Evolutionary conservation across 2,113 vertebrate genomes (phyloP), one percentile per base, ranked within the genome.

Genomic region (Etia nguti): DNA sequence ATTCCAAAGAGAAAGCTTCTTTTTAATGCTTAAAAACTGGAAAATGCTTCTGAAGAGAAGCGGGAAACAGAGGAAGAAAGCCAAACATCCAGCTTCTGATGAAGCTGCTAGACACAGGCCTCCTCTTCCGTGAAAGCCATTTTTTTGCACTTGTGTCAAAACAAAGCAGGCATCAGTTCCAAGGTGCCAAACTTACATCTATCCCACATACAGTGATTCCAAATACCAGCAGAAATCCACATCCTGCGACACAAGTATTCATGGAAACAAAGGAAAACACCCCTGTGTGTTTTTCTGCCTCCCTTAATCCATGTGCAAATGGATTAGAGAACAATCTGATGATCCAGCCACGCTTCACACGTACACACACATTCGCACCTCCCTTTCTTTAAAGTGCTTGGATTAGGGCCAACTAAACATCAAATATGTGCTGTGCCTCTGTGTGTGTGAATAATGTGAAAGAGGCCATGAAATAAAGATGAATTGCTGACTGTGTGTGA

Each of bases 251-350:
- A n/a, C 22, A 24, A 60, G 80, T 77, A 50, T 62, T 80, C 24
- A 70, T 7, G 43, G 57, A 48, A 55, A 41, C 11, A 83, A 68
- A 81, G 26, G 8, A 29, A 26, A 56, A 57, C 56, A 15, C 10
- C 5, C 41, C 34, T 26, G 18, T 48, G 41, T 54, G 15, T 20
- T 43, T 79, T 26, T 75, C 46, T 81, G 26, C 38, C 60, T 57
- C 50, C 31, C 52, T 70, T 22, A 82, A 56, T 46, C 82, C 62
- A 38, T n/a, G 31, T 62, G 43, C 52, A 57, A 86, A 83, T 85
- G 85, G 62, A 86, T 92, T 90, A 84, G 9, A 77, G 60, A 82
- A 80, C 86, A 85, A 85, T 87, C 79, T 87, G 68, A 85, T 86
- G 73, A 77, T 52, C 73, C 46, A 13, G 80, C 57, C 77, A 41